Evolutionary conservation across 2,113 vertebrate genomes (phyloP).

Genomic region (Nesoenas mayeri): DNA sequence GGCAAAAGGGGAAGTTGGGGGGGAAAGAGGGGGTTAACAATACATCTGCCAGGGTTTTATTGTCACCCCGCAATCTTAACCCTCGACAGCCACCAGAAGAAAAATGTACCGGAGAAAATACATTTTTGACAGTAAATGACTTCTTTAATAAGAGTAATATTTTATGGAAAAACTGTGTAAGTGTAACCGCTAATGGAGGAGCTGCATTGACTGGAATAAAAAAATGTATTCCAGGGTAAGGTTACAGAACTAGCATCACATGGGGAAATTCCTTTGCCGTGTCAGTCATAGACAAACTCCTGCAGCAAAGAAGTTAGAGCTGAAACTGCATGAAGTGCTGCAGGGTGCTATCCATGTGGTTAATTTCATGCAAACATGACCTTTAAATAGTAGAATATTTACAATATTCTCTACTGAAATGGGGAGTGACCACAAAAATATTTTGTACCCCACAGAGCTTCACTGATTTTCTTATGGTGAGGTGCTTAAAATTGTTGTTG

Average conservation of each 20-base stretch:
- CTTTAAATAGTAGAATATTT: not conserved
- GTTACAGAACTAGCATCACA: not conserved
- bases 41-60: too few relatives aligned
- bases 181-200: not conserved
- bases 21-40: too few relatives aligned
- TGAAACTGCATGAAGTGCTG: not conserved
- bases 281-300: not conserved
- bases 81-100: too few relatives aligned
- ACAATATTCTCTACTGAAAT: not conserved
- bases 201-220: not conserved
- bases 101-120: not conserved
- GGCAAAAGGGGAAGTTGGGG: too few relatives aligned
- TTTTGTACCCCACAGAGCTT: not conserved
- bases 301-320: not conserved
- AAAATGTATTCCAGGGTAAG: not conserved
- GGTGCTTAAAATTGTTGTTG: not conserved
- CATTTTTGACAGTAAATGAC: not conserved
- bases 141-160: not conserved
- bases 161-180: not conserved
- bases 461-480: not conserved
- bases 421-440: not conserved
- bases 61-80: too few relatives aligned
- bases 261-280: not conserved
- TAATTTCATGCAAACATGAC: not conserved
- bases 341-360: not conserved